phyloP scores from a whole-genome alignment of 1,140 invertebrate species.

The Lasioglossum albipes region DNA sequence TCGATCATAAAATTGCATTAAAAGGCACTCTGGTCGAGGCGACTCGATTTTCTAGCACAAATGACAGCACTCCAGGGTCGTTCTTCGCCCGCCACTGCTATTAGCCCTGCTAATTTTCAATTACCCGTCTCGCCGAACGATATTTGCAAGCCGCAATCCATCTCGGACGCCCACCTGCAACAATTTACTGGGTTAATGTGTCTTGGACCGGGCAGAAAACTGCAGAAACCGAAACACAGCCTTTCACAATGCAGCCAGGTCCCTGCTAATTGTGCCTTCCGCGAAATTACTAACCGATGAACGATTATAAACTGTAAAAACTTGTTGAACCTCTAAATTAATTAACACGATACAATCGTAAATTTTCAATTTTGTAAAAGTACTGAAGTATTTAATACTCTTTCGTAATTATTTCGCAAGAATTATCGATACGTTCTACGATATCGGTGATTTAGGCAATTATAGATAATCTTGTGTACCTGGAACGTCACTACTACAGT shows the following conservation, averaged over 20 bases:
- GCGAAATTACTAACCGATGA: too few species aligned
- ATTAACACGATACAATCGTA: too few species aligned
- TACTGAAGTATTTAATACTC: too few species aligned
- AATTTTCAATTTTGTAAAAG: too few species aligned
- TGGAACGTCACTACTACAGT: background rate
- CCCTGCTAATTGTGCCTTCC: too few species aligned
- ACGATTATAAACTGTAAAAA: too few species aligned
- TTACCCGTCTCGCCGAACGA: slow-evolving; percentile 70
- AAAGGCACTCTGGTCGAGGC: slow-evolving; percentile 71
- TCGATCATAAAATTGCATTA: slow-evolving; percentile 72
- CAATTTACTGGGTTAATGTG: slow-evolving; percentile 49
- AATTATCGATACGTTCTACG: too few species aligned
- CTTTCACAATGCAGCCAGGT: background rate
- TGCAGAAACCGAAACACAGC: background rate
- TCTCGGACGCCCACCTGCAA: slow-evolving; percentile 49
- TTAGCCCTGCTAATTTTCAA: slow-evolving; percentile 76
- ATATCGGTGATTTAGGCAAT: background rate
- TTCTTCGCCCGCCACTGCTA: slow-evolving; percentile 70
- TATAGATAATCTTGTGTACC: background rate
- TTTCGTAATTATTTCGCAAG: too few species aligned
- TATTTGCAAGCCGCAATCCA: slow-evolving; percentile 71
- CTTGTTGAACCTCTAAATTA: too few species aligned
- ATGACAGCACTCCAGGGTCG: slow-evolving; percentile 67
- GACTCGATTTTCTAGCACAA: slow-evolving; percentile 74
- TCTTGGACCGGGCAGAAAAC: background rate